Base-by-base conservation (phyloP, 2,888 invertebrate genomes). In the Dugesia japonica region DNA sequence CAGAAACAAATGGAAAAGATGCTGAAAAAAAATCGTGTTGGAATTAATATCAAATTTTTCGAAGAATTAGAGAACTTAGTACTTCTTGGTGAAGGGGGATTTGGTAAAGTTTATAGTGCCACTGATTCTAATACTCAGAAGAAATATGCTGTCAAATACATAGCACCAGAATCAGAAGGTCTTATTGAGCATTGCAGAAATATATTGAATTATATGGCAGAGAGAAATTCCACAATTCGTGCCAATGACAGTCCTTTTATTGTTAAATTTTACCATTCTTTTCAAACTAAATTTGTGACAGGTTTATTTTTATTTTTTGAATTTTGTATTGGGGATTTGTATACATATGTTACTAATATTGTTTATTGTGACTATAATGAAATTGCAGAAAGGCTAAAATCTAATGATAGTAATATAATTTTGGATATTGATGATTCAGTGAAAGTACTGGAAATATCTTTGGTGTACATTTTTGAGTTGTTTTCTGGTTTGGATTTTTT, bases 271-370 rank as follows among this genome's bases (percentile, higher is more conserved):
- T 56, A 56, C 17, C n/a, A 56, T 56, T 56, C 56, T 20, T n/a
- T 56, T 7, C 56, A 56, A 56, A n/a, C 23, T 4, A 56, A 1
- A 20, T 56, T 20, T 13, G n/a, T 56, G 7, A 1, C 1, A 7
- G 56, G 56, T 56, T n/a, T 56, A 23, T 56, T 56, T n/a, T 23
- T 56, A 56, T 56, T 56, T 56, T 56, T 56, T n/a, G 56, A 56
- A 56, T 56, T 9, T n/a, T 56, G 56, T n/a, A 56, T 56, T 23
- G 56, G 56, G 1, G 56, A 56, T 7, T n/a, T 56, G 9, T 56
- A 56, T n/a, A 20, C 4, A 4, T 56, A 56, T n/a, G 17, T 56
- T 56, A 20, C 9, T 23, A 56, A 56, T n/a, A 56, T 56, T 13
- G 1, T n/a, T n/a, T n/a, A 20, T 23, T n/a, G 1, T 7, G 56